Evolutionary conservation across 2,888 invertebrate genomes (phyloP).

Genomic region (Helobdella robusta): DNA sequence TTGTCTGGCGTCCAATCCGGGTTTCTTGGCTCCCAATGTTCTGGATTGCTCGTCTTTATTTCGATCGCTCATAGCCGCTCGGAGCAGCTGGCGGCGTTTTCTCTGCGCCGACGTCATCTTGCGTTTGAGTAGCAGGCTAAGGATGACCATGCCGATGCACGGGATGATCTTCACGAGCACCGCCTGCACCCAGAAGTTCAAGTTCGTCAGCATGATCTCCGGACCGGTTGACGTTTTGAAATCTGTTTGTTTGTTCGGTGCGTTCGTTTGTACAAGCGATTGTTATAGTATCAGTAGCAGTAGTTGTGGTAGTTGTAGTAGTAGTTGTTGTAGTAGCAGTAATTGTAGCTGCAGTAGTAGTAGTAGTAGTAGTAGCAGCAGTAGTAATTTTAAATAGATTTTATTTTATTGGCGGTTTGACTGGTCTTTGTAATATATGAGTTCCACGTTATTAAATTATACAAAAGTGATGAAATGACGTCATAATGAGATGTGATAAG

Average conservation of each 20-base stretch:
- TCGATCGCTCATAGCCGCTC: constrained; percentile 1
- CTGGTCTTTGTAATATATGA: too few species aligned
- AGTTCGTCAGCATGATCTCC: constrained; percentile 44
- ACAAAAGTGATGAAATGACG: too few species aligned
- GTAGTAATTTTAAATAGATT: too few species aligned
- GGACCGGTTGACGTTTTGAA: constrained; percentile 48
- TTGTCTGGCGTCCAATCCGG: constrained; percentile 37
- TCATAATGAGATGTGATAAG: too few species aligned
- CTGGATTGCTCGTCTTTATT: not conserved
- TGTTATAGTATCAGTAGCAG: not conserved
- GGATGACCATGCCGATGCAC: constrained; percentile 71
- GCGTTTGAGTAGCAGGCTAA: constrained; percentile 49
- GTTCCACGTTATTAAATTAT: too few species aligned
- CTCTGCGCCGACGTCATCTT: constrained; percentile 48
- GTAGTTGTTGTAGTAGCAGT: not conserved
- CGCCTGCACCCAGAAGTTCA: constrained; percentile 85
- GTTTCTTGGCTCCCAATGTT: constrained; percentile 30
- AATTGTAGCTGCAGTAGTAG: not conserved
- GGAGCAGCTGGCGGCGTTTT: constrained; percentile 40
- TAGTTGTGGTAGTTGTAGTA: not conserved
- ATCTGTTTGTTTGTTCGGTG: constrained; percentile 50
- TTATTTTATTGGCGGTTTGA: too few species aligned
- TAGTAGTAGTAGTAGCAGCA: not conserved
- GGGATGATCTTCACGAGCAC: constrained; percentile 84
- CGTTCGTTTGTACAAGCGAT: not conserved